Base-by-base conservation (phyloP, 2,888 invertebrate species). In the Brenthis hecate region DNA sequence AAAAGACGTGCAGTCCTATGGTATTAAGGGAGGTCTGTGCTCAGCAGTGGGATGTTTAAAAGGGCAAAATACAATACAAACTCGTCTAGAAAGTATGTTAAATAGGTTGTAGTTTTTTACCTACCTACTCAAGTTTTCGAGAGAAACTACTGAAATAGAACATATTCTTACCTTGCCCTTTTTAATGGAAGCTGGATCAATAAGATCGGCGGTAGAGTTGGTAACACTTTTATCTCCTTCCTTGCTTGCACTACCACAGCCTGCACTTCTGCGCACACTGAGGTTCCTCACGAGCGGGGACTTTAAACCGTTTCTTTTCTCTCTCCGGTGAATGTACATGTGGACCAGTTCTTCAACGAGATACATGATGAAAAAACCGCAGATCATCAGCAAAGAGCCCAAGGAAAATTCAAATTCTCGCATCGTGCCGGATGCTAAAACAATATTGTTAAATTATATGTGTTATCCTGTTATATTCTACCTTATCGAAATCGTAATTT, bases 291-390 rank as follows among this genome's bases (percentile, higher is more conserved):
- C 92, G 0, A 93, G 79, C 0, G 86, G 87, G 14, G 87, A 73
- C 1, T 76, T 65, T 23, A 80, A 76, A 0, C 87, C 86, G 68
- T 81, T 85, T 69, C 76, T 85, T 71, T 83, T 86, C 76, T 93
- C 93, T 56, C 94, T 70, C 6, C 73, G 65, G 6, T 86, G 94
- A 63, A 97, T 91, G 81, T 96, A 95, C 60, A 94, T 81, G 79
- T 97, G 97, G 2, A 97, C 96, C 60, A 95, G 76, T 80, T 97
- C 97, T 77, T 97, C 97, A n/a, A 97, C 94, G 11, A 96, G 87
- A 80, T 96, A 96, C 94, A 96, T 96, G 32, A 94, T 86, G 85
- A 96, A 96, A 87, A 96, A 96, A 1, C 96, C 96, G 28, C 91
- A 84, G 81, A 97, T 97, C 89, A 96, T 95, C 61, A 97, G 90